Evolutionary conservation across 2,113 vertebrate species (phyloP), one percentile per base, ranked within the genome.

Genomic region (Hipposideros armiger): DNA sequence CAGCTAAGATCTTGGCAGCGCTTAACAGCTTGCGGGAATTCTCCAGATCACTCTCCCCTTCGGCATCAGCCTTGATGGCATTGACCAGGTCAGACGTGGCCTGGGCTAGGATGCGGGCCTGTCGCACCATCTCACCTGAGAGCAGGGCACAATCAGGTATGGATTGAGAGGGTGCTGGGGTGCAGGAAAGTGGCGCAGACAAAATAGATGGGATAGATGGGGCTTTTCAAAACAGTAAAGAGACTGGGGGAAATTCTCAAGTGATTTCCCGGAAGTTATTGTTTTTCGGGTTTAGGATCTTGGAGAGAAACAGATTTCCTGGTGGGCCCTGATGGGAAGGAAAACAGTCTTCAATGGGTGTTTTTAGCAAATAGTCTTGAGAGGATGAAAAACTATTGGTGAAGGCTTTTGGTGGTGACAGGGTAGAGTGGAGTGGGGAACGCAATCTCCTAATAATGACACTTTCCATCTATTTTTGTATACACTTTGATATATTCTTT

Each of bases 41-140:
- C 97, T 99, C 99, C 97, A 99, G 98, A 93, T 99, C 99, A 0
- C 99, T 99, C 95, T 99, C 99, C 72, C 99, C 99, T 87, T 99
- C 99, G 0, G 99, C 99, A 0, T 99, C 99, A 0, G 99, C 99
- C 98, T 99, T 99, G 98, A 99, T 99, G 95, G 99, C 99, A 5
- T 99, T 99, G 87, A 99, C 99, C 42, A 99, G 98, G 97, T 99
- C 99, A 0, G 99, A 99, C 0, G 99, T 99, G 45, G 99, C 99
- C 96, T 99, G 99, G 15, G 99, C 99, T 7, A 99, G 99, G 96
- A 99, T 99, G 58, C 99, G 99, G 32, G 99, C 99, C 98, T 99
- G 99, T 16, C 99, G 99, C 16, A 99, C 99, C 99, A 99, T 99
- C 97, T 99, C 99, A 58, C 99, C 99, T 99, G 97, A 66, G 50